Evolutionary conservation across 1,140 invertebrate species (phyloP), one percentile per base, ranked within the genome.

Genomic region (Brachionus rotundiformis): DNA sequence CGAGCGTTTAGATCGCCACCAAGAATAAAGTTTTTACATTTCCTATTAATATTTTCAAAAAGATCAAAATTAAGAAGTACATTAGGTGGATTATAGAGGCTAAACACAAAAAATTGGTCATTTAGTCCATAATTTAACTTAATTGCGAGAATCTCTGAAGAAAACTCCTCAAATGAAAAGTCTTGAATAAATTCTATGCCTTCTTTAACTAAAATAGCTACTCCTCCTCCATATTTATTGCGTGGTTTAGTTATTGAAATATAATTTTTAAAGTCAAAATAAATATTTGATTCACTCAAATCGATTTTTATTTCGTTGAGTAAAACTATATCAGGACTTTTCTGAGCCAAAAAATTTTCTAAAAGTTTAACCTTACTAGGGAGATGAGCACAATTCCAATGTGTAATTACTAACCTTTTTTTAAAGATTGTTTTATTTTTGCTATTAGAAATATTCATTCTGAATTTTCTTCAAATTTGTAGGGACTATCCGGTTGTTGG

Each of bases 21-120:
- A 23, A 61, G 19, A 61, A 61, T 61, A 61, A 61, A 61, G 25
- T 61, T 61, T 61, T 61, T 61, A 61, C 54, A 61, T 25, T 61
- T 19, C 6, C 19, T 25, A 25, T 61, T 6, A 5, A 61, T 29
- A 23, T 23, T 29, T 61, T 19, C 25, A 61, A 61, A 61, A 25
- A 61, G 54, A 61, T 23, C 3, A 29, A 61, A 61, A 61, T 23
- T 25, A 5, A 61, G 54, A 23, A 25, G 3, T 61, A 23, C 27
- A 33, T 68, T 29, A 33, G 29, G 63, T 68, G 63, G 29, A 16
- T 68, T 68, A n/a, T 68, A 33, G 29, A 31, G 31, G 63, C 25
- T 68, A 68, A 36, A 61, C 23, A 61, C 27, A 7, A 11, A 27
- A 10, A 61, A 61, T 61, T 27, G 2, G 8, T 68, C 29, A 3